Evolutionary conservation across 92 coral and sea anemone species (phyloP), one percentile per base, ranked within the genome.

Genomic region (Anthopleura xanthogrammica): DNA sequence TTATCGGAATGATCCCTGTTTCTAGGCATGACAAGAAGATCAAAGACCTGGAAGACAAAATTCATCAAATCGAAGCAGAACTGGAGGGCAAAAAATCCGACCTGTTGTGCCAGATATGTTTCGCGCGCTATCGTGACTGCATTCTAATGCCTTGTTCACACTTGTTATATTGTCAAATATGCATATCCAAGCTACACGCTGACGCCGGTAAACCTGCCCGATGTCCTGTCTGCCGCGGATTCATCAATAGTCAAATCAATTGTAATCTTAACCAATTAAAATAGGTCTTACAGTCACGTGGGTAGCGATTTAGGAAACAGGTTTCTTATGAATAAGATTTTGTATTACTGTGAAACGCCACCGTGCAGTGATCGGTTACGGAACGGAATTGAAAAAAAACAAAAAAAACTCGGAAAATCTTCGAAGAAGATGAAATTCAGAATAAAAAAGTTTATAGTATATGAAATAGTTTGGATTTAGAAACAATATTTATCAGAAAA

Each of bases 91-190:
- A 74, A 5, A 85, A 76, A 52, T 60, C 81, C 9, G 84, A 80
- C 36, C 83, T 80, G n/a, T 58, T 82, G 78, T 92, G 95, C 41
- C 91, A 92, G 76, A 92, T 92, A 57, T 92, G 95, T 79, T 92
- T 90, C 72, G 93, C 87, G 16, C 84, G 77, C 17, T 77, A 79
- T 46, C 93, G 95, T 72, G 91, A 92, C 68, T 92, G 95, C 76
- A 90, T 92, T n/a, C 82, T 92, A 46, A 87, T 92, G 95, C 95
- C 95, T 0, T 92, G 95, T 20, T 87, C 93, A 14, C 95, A 92
- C 76, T 57, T 92, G 88, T 68, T 92, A 55, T 92, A 90, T 84
- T 92, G 95, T 74, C 87, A 92, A 12, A 50, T 6, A 1, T 92
- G 95, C 76, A 86, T 92, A 60, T 58, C 86, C 29, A 82, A 86